Evolutionary conservation across 2,797 vertebrate genomes (phyloP).

Genomic region (Tangara arthus): DNA sequence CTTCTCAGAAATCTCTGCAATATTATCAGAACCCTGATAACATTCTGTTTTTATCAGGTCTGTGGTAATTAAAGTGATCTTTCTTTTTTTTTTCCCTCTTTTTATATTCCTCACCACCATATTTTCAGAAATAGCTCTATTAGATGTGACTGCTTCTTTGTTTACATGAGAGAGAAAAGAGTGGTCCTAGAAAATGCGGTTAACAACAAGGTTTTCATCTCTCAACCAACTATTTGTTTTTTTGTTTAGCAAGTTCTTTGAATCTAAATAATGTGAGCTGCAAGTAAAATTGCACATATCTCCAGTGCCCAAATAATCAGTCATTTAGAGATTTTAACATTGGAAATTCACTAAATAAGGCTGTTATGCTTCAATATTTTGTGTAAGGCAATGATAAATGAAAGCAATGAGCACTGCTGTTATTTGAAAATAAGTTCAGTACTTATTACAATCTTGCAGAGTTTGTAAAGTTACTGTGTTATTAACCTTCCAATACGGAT

Average conservation of each 20-base stretch:
- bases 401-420: neutral
- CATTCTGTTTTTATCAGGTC: neutral
- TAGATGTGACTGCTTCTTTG: neutral
- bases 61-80: neutral
- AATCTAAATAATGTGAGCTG: neutral
- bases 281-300: neutral
- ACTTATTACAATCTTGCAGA: neutral
- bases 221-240: neutral
- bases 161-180: neutral
- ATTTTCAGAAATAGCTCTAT: neutral
- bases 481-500: neutral
- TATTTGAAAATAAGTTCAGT: slow-evolving; percentile 4
- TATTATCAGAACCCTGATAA: neutral
- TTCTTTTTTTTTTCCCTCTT: neutral
- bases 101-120: neutral
- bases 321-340: neutral
- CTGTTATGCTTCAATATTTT: neutral
- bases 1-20: neutral
- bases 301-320: neutral
- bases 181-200: neutral
- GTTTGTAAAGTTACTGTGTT: slow-evolving; percentile 15
- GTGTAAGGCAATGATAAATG: neutral
- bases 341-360: neutral
- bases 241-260: neutral
- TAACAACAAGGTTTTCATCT: neutral